These are phyloP conservation scores for Littorina saxatilis DNA, from an alignment of 1,140 invertebrate genomes.

Conservation along the genomic window DNA sequence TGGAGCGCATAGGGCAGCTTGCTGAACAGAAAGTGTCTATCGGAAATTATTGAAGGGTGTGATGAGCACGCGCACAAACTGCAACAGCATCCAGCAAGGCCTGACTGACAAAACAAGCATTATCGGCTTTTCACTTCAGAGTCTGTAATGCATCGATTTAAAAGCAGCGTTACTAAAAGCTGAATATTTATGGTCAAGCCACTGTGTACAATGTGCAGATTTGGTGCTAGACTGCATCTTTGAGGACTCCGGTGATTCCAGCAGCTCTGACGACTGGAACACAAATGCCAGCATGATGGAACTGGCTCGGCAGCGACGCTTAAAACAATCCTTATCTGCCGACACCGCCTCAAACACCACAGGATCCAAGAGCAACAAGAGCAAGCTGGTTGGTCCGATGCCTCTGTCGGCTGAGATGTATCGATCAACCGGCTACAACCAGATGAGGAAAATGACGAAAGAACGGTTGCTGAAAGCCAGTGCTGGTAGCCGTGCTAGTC, in stretches of 20 bases:
- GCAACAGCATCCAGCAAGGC: no score
- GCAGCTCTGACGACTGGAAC: constrained; percentile 64
- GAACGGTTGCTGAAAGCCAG: constrained; percentile 65
- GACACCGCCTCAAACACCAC: constrained; percentile 32
- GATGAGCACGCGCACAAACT: no score
- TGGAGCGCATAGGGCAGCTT: no score
- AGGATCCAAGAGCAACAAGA: constrained; percentile 32
- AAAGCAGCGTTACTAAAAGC: no score
- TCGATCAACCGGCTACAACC: constrained; percentile 62
- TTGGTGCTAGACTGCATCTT: constrained; percentile 29
- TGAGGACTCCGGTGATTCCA: constrained; percentile 48
- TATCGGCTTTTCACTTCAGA: no score
- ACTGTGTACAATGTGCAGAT: constrained; percentile 1
- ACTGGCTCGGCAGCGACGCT: constrained; percentile 46
- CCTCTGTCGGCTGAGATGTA: constrained; percentile 65
- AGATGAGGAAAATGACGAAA: constrained; percentile 60
- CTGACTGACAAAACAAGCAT: no score
- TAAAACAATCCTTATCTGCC: constrained; percentile 10
- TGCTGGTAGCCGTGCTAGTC: constrained; percentile 39
- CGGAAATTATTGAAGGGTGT: no score
- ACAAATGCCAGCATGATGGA: constrained; percentile 54
- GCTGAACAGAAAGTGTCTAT: no score
- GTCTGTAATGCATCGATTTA: no score
- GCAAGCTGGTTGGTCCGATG: constrained; percentile 53
- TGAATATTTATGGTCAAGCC: no score